Evolutionary conservation across 1,140 invertebrate genomes (phyloP), one percentile per base, ranked within the genome.

Genomic region (Andrena cerasifolii): DNA sequence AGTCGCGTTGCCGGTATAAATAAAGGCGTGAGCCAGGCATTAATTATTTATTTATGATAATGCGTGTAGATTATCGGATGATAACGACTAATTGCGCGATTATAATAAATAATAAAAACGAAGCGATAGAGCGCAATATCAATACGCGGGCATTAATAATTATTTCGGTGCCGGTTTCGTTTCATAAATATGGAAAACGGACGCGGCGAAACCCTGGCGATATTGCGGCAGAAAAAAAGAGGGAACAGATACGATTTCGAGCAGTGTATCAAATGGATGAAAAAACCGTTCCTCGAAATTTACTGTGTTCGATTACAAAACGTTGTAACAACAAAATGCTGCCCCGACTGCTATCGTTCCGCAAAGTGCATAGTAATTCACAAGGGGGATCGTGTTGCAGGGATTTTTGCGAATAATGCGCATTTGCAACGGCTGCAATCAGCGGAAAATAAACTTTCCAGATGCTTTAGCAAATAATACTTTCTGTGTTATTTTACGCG

Each of bases 51-150:
- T 74, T 21, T 54, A 43, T 14, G 31, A 49, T 14, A 40, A 47
- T 43, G 28, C 7, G n/a, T 16, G 24, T 33, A 49, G 31, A 68
- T 59, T 47, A 28, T 28, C 2, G 40, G 6, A 26, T 4, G 28
- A 68, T 66, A 56, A 40, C 18, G 28, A 18, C 28, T 58, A 67
- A 58, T 43, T 67, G 36, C 10, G 4, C 43, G 31, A 49, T 67
- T 47, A 49, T n/a, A 26, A 76, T 51, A 49, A 68, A 59, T 51
- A 68, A 51, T 76, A 68, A 68, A 76, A 70, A 59, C 21, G 10
- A 24, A 53, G 3, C 18, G 43, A 76, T 33, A 28, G 31, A 21
- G 7, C 43, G 7, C 21, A 47, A 59, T n/a, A n/a, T 68, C 26
- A 40, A 33, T 40, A 68, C 49, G 28, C 40, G 14, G 4, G 14